A percentile compares a stretch with the other conserved stretches of the same genome.
Evolutionary conservation across 2,888 invertebrate species (phyloP).

Genomic region (Craniophora ligustri): DNA sequence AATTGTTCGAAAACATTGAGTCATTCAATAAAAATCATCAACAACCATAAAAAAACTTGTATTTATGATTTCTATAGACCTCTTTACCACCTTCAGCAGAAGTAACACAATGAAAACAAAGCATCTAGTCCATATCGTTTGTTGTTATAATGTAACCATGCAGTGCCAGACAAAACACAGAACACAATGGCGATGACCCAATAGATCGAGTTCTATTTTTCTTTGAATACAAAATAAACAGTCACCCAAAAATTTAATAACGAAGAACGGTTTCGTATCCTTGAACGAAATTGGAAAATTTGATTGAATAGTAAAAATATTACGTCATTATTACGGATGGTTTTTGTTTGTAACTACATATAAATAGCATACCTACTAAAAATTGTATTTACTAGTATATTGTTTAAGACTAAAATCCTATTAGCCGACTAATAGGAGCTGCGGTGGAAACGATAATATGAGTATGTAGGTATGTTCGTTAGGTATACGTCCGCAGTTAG

Average conservation of each 20-base stretch:
- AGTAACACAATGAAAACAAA: neutral
- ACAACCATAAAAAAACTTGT: too few species aligned
- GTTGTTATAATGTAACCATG: neutral
- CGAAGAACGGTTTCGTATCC: neutral
- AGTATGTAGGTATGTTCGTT: neutral
- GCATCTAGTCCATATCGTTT: neutral
- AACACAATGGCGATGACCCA: neutral
- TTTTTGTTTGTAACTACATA: too few species aligned
- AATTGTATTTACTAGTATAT: neutral
- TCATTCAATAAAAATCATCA: too few species aligned
- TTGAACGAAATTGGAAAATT: neutral
- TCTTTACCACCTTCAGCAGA: neutral
- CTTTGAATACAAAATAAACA: neutral
- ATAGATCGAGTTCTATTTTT: neutral
- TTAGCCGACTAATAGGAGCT: constrained; percentile 2
- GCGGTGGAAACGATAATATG: constrained; percentile 11
- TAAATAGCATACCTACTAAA: too few species aligned
- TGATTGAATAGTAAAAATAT: too few species aligned
- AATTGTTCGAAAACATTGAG: too few species aligned
- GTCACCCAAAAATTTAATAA: neutral
- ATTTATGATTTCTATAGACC: too few species aligned
- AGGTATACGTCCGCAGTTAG: neutral
- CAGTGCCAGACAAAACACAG: neutral
- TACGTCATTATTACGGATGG: neutral
- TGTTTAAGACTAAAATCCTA: constrained; percentile 1